Conservation (phyloP, 2,113 vertebrate genomes). For the Trinectes maculatus region DNA sequence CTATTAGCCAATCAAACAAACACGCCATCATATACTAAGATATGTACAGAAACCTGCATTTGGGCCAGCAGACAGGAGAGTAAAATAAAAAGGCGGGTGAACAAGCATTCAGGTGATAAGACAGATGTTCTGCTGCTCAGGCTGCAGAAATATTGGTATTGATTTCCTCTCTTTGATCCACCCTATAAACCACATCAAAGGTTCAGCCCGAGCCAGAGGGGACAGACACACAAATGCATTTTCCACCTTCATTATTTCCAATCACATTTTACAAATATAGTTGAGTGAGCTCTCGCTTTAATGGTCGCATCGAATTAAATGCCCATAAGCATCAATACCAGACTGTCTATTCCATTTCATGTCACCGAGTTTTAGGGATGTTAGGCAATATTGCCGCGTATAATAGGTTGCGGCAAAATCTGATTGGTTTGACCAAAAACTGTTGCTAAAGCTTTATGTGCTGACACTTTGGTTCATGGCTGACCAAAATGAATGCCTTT, state of each 20-base stretch:
- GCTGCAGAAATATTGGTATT: slow-evolving; percentile 50
- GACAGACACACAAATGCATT: slow-evolving; percentile 40
- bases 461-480: too few species aligned
- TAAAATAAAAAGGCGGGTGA: not conserved
- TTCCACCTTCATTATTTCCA: slow-evolving; percentile 22
- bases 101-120: slow-evolving; percentile 19
- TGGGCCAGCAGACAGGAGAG: not conserved
- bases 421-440: too few species aligned
- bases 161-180: slow-evolving; percentile 67
- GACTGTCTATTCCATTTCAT: too few species aligned
- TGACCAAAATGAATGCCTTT: too few species aligned
- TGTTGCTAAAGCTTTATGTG: too few species aligned
- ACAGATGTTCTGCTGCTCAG: slow-evolving; percentile 33
- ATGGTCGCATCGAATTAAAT: too few species aligned
- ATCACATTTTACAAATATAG: not conserved
- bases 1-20: not conserved
- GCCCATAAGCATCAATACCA: too few species aligned
- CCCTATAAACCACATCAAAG: slow-evolving; percentile 70
- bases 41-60: not conserved
- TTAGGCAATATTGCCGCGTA: too few species aligned
- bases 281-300: too few species aligned
- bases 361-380: too few species aligned
- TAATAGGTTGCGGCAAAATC: too few species aligned
- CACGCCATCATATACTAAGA: not conserved
- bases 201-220: slow-evolving; percentile 27